Evolutionary conservation across 2,888 invertebrate genomes (phyloP).

Genomic region (Ceriagrion tenellum): DNA sequence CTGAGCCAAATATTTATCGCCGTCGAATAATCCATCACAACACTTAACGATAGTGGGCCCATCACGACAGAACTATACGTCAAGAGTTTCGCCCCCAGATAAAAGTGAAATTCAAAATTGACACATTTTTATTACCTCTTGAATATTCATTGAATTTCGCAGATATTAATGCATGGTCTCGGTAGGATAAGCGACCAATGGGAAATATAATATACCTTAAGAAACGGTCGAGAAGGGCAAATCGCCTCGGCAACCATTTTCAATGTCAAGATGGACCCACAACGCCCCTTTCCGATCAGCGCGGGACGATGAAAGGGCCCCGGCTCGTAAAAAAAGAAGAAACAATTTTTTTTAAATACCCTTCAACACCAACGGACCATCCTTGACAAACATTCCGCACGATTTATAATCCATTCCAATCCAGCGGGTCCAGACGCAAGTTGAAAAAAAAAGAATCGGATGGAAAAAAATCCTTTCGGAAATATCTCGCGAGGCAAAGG

Average conservation of each 20-base stretch:
- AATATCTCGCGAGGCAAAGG: background rate
- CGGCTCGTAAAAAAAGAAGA: background rate
- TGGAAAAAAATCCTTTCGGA: background rate
- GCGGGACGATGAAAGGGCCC: background rate
- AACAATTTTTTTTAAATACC: background rate
- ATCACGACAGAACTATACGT: background rate
- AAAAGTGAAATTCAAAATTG: background rate
- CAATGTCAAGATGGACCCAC: background rate
- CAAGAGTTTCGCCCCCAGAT: background rate
- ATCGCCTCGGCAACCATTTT: background rate
- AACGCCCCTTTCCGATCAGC: background rate
- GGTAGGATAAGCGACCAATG: background rate
- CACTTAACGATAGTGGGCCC: background rate
- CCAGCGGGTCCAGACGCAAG: background rate
- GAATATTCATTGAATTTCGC: background rate
- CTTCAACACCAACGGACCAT: constrained; percentile 17
- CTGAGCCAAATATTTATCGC: background rate
- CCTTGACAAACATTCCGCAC: constrained; percentile 26
- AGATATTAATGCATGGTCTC: background rate
- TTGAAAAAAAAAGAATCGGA: background rate
- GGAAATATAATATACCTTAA: background rate
- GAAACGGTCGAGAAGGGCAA: background rate
- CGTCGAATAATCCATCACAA: background rate
- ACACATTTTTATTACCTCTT: background rate
- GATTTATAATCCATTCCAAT: constrained; percentile 26